Evolutionary conservation across 2,797 vertebrate species (phyloP).

Genomic region (Eidolon dupreanum): DNA sequence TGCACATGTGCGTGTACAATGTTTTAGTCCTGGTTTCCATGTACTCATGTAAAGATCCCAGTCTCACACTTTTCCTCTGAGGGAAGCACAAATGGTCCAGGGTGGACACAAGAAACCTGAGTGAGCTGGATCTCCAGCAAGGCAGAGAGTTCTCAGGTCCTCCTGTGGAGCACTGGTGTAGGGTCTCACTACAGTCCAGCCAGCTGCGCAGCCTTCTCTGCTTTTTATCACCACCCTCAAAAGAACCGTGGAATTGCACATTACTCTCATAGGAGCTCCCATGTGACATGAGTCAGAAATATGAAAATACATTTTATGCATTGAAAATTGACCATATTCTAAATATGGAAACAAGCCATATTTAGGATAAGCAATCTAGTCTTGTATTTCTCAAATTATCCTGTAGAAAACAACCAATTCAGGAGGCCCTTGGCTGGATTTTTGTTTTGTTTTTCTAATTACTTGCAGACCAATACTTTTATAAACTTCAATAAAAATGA

Average conservation of each 20-base stretch:
- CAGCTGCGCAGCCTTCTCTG: neutral
- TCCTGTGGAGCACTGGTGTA: neutral
- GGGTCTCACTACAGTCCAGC: neutral
- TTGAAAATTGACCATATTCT: neutral
- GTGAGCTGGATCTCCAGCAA: accelerated
- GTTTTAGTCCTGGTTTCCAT: neutral
- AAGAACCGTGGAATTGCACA: neutral
- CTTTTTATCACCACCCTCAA: neutral
- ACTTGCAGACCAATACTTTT: neutral
- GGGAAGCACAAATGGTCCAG: neutral
- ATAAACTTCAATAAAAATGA: neutral
- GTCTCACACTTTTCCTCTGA: neutral
- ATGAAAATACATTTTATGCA: neutral
- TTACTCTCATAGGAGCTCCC: neutral
- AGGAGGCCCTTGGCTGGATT: neutral
- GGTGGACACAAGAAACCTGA: neutral
- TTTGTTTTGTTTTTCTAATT: neutral
- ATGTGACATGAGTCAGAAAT: neutral
- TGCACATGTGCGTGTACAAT: neutral
- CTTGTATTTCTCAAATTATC: neutral
- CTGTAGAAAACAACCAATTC: neutral
- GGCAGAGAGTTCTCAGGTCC: neutral
- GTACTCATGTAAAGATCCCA: neutral
- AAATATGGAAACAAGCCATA: neutral
- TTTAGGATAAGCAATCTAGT: neutral